These are phyloP conservation scores for Sclerurus mexicanus DNA, from an alignment of 2,113 vertebrate species.

Conservation along the genomic window DNA sequence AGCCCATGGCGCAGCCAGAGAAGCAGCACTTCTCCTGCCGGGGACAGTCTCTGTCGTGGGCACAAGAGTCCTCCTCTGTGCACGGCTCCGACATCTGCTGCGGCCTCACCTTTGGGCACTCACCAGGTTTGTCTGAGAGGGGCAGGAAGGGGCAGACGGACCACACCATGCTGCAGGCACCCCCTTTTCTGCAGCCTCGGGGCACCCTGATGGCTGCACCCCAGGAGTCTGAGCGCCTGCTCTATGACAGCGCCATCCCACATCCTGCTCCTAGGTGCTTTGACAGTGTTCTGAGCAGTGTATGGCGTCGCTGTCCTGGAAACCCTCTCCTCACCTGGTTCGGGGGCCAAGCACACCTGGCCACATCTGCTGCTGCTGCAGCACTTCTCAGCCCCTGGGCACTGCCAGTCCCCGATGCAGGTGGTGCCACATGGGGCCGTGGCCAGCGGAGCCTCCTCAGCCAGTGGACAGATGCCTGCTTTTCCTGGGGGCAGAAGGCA, in stretches of 20 bases:
- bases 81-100: neutral
- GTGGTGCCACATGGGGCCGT: rapidly evolving
- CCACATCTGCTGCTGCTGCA: constrained; percentile 25
- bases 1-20: neutral
- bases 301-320: rapidly evolving
- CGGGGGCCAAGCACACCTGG: neutral
- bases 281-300: rapidly evolving
- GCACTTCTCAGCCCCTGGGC: neutral
- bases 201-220: rapidly evolving
- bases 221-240: neutral
- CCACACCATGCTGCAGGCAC: neutral
- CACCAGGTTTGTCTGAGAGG: constrained; percentile 20
- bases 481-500: constrained; percentile 9
- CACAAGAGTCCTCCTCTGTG: neutral
- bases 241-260: rapidly evolving
- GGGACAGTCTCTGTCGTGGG: constrained; percentile 41
- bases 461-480: constrained; percentile 17
- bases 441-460: rapidly evolving
- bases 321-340: neutral
- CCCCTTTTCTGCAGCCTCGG: neutral
- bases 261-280: neutral
- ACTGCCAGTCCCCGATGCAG: constrained; percentile 23
- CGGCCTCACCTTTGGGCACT: constrained; percentile 9
- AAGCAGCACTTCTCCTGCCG: constrained; percentile 53
- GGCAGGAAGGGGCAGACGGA: neutral